A percentile compares a stretch with the other conserved stretches of the same genome.
phyloP scores from a whole-genome alignment of 2,113 vertebrate genomes.

The Rhabdornis inornatus region DNA sequence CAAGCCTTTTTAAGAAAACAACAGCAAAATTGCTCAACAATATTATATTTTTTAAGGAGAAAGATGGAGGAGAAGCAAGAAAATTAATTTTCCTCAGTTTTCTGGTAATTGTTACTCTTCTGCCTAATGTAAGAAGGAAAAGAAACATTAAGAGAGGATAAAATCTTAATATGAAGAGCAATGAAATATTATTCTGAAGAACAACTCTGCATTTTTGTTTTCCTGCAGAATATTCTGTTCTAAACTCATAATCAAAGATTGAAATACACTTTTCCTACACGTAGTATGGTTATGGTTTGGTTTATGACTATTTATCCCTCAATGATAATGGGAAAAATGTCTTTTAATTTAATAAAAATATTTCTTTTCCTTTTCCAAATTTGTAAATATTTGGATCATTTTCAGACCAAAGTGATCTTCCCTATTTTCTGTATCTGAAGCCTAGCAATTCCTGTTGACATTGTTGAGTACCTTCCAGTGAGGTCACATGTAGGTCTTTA shows the following conservation, averaged over 20 bases:
- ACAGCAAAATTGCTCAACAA: neutral
- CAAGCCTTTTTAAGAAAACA: neutral
- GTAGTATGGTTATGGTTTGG: neutral
- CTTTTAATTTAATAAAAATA: neutral
- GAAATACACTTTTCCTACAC: neutral
- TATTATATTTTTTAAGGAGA: neutral
- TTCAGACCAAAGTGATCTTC: neutral
- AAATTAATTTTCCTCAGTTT: neutral
- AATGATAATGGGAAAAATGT: rapidly evolving
- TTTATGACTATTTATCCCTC: neutral
- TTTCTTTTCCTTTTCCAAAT: neutral
- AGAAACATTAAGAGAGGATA: neutral
- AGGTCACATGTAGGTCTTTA: neutral
- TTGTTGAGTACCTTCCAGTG: neutral
- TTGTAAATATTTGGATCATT: neutral
- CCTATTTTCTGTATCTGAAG: neutral
- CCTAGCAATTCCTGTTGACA: neutral
- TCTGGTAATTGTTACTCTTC: neutral
- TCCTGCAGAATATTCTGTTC: neutral
- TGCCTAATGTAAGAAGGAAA: neutral
- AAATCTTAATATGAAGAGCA: neutral
- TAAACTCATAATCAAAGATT: too few species aligned
- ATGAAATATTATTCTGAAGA: neutral
- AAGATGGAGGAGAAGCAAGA: neutral
- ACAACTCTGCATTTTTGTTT: neutral